These are phyloP conservation scores for Antechinus flavipes DNA, from an alignment of 2,113 vertebrate species.

Conservation along the genomic window DNA sequence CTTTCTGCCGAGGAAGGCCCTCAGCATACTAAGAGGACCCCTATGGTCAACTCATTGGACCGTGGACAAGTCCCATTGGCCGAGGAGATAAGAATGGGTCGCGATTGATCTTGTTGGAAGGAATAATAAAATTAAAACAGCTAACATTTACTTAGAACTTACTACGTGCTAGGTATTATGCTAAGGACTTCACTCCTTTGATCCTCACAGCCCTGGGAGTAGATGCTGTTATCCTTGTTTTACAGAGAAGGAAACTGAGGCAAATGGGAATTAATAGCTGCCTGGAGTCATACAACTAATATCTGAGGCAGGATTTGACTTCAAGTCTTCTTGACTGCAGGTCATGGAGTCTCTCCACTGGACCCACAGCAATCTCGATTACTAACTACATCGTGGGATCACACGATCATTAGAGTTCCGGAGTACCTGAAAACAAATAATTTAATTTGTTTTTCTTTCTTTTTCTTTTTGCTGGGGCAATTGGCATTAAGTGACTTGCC, in stretches of 20 bases:
- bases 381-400: too few species aligned
- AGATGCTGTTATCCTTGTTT: background rate
- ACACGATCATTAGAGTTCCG: background rate
- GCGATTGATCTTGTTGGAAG: too few species aligned
- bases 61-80: too few species aligned
- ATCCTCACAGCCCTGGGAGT: background rate
- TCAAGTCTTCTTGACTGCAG: background rate
- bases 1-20: background rate
- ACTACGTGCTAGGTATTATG: background rate
- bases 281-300: background rate
- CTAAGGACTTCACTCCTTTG: background rate
- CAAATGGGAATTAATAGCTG: background rate
- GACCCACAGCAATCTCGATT: background rate
- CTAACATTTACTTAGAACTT: background rate
- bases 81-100: accelerated
- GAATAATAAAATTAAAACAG: too few species aligned
- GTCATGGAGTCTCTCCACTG: background rate
- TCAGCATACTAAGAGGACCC: too few species aligned
- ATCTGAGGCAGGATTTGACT: background rate
- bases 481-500: too few species aligned
- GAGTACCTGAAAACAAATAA: background rate
- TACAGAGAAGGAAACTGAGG: background rate
- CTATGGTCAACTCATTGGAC: background rate
- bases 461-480: too few species aligned
- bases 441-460: background rate